phyloP scores from a whole-genome alignment of 2,113 vertebrate genomes.

The Gobio gobio region DNA sequence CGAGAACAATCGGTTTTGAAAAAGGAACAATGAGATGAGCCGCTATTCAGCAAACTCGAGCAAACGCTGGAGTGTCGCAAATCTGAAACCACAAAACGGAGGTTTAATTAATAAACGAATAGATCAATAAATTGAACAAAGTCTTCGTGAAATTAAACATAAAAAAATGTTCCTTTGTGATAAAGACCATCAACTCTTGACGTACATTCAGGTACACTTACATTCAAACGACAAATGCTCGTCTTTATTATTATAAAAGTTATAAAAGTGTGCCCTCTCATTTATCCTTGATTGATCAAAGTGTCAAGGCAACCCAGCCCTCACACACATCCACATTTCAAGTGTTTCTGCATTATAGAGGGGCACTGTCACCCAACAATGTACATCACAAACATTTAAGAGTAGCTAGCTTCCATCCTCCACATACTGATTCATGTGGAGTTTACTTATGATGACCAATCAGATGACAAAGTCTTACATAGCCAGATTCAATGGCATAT shows the following conservation, averaged over 20 bases:
- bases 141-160: not conserved
- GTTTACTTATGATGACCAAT: conserved; percentile 5
- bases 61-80: not conserved
- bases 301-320: conserved; percentile 34
- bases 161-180: not conserved
- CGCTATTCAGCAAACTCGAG: conserved; percentile 8
- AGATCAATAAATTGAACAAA: conserved; percentile 14
- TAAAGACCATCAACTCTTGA: conserved; percentile 19
- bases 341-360: conserved; percentile 20
- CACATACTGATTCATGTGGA: not conserved
- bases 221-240: conserved; percentile 35
- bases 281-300: conserved; percentile 56
- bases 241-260: conserved; percentile 41
- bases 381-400: conserved; percentile 25
- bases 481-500: too few species aligned
- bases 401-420: conserved; percentile 26
- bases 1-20: conserved; percentile 25
- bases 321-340: conserved; percentile 30
- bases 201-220: conserved; percentile 13
- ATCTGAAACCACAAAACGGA: not conserved
- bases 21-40: conserved; percentile 9
- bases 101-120: conserved; percentile 13
- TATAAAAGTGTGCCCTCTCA: conserved; percentile 38
- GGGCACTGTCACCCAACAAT: not conserved
- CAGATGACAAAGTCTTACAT: not conserved